phyloP scores from a whole-genome alignment of 2,888 invertebrate genomes.

The Scotopteryx bipunctaria region DNA sequence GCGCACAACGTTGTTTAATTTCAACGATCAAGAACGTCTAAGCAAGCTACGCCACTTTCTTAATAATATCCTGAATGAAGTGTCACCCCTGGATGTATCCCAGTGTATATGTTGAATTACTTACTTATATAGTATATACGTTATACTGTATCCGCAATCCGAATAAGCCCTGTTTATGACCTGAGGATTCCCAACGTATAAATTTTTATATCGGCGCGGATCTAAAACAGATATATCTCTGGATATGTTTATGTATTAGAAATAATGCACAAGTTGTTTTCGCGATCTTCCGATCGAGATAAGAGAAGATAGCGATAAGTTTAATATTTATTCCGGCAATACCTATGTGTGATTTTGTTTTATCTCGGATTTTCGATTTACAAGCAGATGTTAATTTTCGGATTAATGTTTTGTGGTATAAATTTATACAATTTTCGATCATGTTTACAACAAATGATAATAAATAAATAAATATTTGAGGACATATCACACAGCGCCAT shows the following conservation, averaged over 20 bases:
- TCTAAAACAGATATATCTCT: constrained; percentile 53
- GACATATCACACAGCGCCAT: too few relatives aligned
- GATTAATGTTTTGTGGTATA: too few relatives aligned
- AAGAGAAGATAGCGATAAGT: not conserved
- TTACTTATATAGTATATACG: too few relatives aligned
- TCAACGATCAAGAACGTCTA: too few relatives aligned
- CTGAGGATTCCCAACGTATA: constrained; percentile 59
- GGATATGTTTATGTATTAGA: constrained; percentile 46
- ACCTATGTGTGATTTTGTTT: too few relatives aligned
- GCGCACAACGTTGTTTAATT: too few relatives aligned
- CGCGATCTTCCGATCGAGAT: constrained; percentile 14
- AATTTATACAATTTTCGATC: too few relatives aligned
- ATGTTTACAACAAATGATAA: too few relatives aligned
- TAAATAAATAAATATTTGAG: too few relatives aligned
- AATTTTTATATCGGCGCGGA: constrained; percentile 68
- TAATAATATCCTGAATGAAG: not conserved
- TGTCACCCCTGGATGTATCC: constrained; percentile 42
- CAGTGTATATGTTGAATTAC: constrained; percentile 49
- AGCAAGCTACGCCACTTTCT: not conserved
- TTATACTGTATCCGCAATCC: constrained; percentile 39
- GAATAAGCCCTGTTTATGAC: constrained; percentile 63
- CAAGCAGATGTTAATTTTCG: too few relatives aligned
- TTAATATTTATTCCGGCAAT: too few relatives aligned
- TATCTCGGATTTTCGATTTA: too few relatives aligned
- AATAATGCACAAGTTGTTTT: constrained; percentile 19